A percentile compares a stretch with the other conserved stretches of the same genome.
Evolutionary conservation across 2,888 invertebrate genomes (phyloP).

Genomic region (Heliconius ismenius): DNA sequence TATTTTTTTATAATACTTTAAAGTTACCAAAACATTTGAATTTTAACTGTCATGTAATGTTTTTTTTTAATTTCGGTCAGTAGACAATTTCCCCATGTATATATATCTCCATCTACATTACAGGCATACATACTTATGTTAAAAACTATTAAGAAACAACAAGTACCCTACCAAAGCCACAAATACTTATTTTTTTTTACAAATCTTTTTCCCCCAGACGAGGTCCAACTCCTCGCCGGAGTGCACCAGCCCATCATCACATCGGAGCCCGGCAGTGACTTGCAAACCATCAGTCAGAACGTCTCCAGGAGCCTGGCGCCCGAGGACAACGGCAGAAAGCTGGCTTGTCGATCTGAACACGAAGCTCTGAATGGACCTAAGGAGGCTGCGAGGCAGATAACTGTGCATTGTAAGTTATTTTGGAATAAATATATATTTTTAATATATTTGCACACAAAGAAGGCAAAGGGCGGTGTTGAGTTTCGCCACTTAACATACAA

Average conservation of each 20-base stretch:
- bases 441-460: neutral
- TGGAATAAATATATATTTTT: neutral
- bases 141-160: too few relatives aligned
- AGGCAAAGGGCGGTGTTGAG: too few relatives aligned
- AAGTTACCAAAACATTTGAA: too few relatives aligned
- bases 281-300: constrained; percentile 85
- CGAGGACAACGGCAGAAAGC: constrained; percentile 84
- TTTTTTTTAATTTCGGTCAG: too few relatives aligned
- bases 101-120: too few relatives aligned
- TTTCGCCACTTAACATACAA: too few relatives aligned
- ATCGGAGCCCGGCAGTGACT: constrained; percentile 77
- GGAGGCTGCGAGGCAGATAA: constrained; percentile 59
- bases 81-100: too few relatives aligned
- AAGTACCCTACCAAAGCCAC: too few relatives aligned
- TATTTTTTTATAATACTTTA: too few relatives aligned
- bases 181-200: too few relatives aligned
- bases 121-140: too few relatives aligned
- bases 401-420: constrained; percentile 49
- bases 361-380: constrained; percentile 77
- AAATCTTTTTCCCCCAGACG: constrained; percentile 68
- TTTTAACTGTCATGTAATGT: too few relatives aligned
- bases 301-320: constrained; percentile 83
- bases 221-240: constrained; percentile 83
- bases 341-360: constrained; percentile 87
- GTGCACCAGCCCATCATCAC: constrained; percentile 79